Evolutionary conservation across 2,797 vertebrate species (phyloP).

Genomic region (Tauraco hartlaubi): DNA sequence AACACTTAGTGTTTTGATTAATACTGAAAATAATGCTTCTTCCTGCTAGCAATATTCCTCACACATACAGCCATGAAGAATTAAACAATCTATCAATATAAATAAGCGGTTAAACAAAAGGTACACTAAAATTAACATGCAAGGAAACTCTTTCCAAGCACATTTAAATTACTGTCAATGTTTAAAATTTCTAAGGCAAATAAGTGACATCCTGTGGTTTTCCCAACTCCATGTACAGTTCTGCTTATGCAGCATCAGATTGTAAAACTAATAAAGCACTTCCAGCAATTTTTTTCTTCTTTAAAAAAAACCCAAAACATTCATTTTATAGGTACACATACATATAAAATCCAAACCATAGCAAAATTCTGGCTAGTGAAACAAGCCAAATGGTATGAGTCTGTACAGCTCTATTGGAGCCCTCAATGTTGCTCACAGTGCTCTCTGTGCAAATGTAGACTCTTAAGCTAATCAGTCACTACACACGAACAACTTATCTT

Average conservation of each 20-base stretch:
- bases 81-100: neutral
- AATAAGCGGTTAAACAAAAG: neutral
- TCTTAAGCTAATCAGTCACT: neutral
- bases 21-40: neutral
- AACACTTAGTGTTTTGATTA: neutral
- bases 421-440: neutral
- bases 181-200: neutral
- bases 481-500: neutral
- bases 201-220: neutral
- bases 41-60: neutral
- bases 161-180: slow-evolving; percentile 23
- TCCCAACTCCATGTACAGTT: neutral
- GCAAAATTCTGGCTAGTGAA: neutral
- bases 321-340: neutral
- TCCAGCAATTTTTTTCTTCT: neutral
- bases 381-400: neutral
- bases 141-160: neutral
- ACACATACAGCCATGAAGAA: neutral
- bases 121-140: slow-evolving; percentile 46
- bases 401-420: neutral
- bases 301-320: neutral
- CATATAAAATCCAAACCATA: neutral
- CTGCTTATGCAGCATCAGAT: neutral
- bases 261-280: neutral
- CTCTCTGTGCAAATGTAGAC: neutral